A percentile compares a stretch with the other conserved stretches of the same genome.
Evolutionary conservation across 2,113 vertebrate species (phyloP).

Genomic region (Podilymbus podiceps): DNA sequence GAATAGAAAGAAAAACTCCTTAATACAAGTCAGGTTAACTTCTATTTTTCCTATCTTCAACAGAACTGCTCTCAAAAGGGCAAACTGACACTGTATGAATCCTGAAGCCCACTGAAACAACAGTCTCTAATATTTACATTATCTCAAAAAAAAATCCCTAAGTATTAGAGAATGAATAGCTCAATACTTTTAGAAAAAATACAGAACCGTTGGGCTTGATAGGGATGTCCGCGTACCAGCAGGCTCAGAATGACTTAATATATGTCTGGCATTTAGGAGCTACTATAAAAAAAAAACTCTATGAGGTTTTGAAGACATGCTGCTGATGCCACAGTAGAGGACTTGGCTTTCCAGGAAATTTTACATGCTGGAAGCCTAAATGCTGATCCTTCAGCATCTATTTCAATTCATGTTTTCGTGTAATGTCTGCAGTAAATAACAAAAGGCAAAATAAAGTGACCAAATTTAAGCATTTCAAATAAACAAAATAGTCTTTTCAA

Average conservation of each 20-base stretch:
- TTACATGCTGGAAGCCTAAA: neutral
- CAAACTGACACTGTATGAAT: neutral
- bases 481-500: neutral
- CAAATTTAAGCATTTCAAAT: neutral
- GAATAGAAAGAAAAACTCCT: neutral
- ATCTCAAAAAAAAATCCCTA: neutral
- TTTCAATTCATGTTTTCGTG: neutral
- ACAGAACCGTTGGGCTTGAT: neutral
- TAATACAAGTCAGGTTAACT: neutral
- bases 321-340: neutral
- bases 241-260: neutral
- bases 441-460: neutral
- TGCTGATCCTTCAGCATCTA: neutral
- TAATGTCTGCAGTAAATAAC: neutral
- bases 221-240: neutral
- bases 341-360: neutral
- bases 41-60: neutral
- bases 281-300: neutral
- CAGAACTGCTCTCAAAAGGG: neutral
- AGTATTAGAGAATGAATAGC: neutral
- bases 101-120: neutral
- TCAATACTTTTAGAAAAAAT: neutral
- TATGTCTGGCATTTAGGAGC: neutral
- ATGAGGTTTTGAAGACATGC: neutral
- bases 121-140: neutral